Base-by-base conservation (phyloP, 92 coral and sea anemone species). In the Palythoa grandis region DNA sequence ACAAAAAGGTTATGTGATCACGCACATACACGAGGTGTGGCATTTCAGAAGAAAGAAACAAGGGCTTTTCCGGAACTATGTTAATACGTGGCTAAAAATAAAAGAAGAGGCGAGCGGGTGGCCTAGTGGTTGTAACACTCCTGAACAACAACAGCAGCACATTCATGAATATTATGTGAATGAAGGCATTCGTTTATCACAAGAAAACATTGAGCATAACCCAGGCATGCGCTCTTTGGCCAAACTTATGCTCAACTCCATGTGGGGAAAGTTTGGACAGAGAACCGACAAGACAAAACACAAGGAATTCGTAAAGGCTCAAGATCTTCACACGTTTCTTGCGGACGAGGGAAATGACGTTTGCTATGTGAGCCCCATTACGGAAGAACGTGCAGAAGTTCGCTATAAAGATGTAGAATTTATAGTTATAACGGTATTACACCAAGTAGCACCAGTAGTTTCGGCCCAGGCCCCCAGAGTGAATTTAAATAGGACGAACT, bases 81-180 rank as follows among this genome's bases (percentile, higher is more conserved):
- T 83, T 20, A 50, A 83, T 38, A 52, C 77, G 4, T 83, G 86
- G 86, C 24, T 83, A 40, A 69, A 70, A 69, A 50, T 48, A 7
- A 48, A 83, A 12, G 76, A 67, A 70, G 68, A 83, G 20, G 69
- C 77, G 0, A 48, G 66, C 57, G 86, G 86, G 1, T 82, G 74
- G 74, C 86, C 65, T 5, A 35, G 47, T 20, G 86, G 19, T 3
- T 69, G 85, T 17, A 39, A 29, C 60, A 20, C 71, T 5, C 37
- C 53, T 9, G 5, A 1, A 17, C 15, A 83, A 69, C 86, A 35
- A 2, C 50, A 48, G 4, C 50, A 54, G 7, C 25, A 83, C 61
- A 20, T 70, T 3, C 38, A 13, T 0, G 54, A 39, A 15, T 83
- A 67, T 60, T 4, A 17, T 0, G 67, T 16, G 1, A 14, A 13